A percentile compares a stretch with the other conserved stretches of the same genome.
phyloP scores from a whole-genome alignment of 1,140 invertebrate genomes.

The Pogonomyrmex barbatus region DNA sequence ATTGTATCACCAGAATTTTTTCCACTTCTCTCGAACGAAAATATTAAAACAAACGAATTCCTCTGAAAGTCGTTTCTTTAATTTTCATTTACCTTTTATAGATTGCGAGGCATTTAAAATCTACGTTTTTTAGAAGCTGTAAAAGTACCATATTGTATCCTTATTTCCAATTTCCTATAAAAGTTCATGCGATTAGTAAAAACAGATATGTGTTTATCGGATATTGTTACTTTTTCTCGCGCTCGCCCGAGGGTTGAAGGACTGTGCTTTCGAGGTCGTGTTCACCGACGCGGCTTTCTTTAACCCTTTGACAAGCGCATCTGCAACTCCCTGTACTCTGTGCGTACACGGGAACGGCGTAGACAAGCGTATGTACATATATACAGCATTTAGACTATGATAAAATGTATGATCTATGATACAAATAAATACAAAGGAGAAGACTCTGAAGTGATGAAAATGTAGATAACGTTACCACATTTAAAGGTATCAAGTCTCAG shows the following conservation, averaged over 20 bases:
- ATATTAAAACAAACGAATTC: not conserved
- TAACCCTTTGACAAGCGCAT: constrained; percentile 26
- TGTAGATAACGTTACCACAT: not conserved
- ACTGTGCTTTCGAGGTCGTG: constrained; percentile 4
- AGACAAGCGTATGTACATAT: constrained; percentile 43
- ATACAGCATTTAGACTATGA: constrained; percentile 16
- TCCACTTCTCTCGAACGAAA: not conserved
- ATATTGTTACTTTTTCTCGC: not conserved
- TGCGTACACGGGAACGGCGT: not conserved
- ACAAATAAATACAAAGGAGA: constrained; percentile 50
- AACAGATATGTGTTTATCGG: not conserved
- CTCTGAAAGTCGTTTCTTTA: not conserved
- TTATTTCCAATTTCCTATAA: constrained; percentile 7
- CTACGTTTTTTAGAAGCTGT: not conserved
- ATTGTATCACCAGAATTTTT: not conserved
- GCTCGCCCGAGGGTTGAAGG: not conserved
- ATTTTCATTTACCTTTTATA: not conserved
- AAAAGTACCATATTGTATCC: not conserved
- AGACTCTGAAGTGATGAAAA: not conserved
- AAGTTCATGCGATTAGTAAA: not conserved
- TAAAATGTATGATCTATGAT: constrained; percentile 36
- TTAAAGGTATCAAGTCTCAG: not conserved
- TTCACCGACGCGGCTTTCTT: not conserved
- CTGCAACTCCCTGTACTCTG: not conserved
- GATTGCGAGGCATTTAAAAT: not conserved